Evolutionary conservation across 1,140 invertebrate genomes (phyloP), one percentile per base, ranked within the genome.

Genomic region (Drosophila novamexicana): DNA sequence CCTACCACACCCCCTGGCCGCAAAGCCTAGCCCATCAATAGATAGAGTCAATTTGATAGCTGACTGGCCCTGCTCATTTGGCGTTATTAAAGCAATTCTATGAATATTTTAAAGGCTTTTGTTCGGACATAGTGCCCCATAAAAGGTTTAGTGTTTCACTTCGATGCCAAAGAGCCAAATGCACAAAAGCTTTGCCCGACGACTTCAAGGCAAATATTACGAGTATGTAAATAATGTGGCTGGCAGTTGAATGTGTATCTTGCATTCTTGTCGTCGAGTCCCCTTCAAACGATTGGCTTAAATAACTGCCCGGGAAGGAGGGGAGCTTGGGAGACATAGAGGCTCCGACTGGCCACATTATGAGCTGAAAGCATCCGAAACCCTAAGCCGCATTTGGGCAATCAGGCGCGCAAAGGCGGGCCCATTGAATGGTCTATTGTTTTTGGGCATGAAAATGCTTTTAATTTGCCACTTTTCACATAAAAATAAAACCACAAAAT

Each of bases 11-110:
- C 22, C 22, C 22, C 22, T 22, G 22, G 34, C 47, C 36, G 14
- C 32, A 29, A 29, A 29, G 22, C 22, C 22, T 29, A 29, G 4
- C 22, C 61, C 49, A 72, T 77, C 63, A 74, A 88, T 71, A 65
- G 75, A 65, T 78, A 70, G 73, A 77, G 72, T 79, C 83, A 71
- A 86, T 83, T 88, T 88, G 79, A 79, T 83, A 82, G 66, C 40
- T 45, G 34, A 54, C 56, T 73, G 29, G 1, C 37, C 70, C 75
- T 77, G 76, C 83, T 83, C 80, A 83, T 88, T 88, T 88, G 59
- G 61, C 80, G 80, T 88, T 88, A 88, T 84, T 88, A 88, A 88
- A 89, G 84, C 84, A 77, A 89, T 88, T 84, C 84, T 77, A 88
- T 88, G 80, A 88, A 88, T 88, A 88, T 89, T 88, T 88, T 89